Base-by-base conservation (phyloP, 2,888 invertebrate species). In the Cerastis rubricosa region DNA sequence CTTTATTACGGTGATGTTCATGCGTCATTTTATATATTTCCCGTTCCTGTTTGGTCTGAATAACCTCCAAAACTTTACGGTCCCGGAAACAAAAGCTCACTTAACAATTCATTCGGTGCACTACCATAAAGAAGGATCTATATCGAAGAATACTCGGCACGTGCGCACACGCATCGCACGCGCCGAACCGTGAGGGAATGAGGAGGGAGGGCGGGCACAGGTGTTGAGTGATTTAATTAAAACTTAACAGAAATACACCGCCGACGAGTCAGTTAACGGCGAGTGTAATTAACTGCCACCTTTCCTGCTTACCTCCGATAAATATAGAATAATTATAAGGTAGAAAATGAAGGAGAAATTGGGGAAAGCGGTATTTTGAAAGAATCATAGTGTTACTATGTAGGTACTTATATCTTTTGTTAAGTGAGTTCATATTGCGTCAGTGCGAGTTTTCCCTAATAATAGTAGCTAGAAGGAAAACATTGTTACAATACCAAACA, bases 221-320 rank as follows among this genome's bases (percentile, higher is more conserved):
- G 95, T 95, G 95, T 88, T 84, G 94, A 95, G 87, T 92, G 95
- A 95, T 93, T 94, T 94, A 93, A 94, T 94, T 92, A 93, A 92
- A 90, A 89, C 89, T 85, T 83, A 87, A 91, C 91, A 92, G 90
- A 89, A 90, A 83, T 88, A 88, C 80, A 85, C 80, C 87, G 89
- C 86, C 81, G 81, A 84, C 87, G 85, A 87, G 87, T 86, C 85
- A 88, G 89, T 87, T 89, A 88, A 86, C 87, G 81, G 87, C 85
- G 84, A 84, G 80, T 83, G 85, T 90, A 89, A 91, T 89, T 89
- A 89, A 80, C 85, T 67, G 65, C 85, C 83, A 88, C 88, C 88
- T 89, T 90, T 90, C 90, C 91, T 83, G 86, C 84, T 79, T 69
- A 73, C 88, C 86, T 83, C 59, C 47, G 80, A 76, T 91, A 91